phyloP scores from a whole-genome alignment of 1,140 invertebrate species.

The Rhynchophorus ferrugineus region DNA sequence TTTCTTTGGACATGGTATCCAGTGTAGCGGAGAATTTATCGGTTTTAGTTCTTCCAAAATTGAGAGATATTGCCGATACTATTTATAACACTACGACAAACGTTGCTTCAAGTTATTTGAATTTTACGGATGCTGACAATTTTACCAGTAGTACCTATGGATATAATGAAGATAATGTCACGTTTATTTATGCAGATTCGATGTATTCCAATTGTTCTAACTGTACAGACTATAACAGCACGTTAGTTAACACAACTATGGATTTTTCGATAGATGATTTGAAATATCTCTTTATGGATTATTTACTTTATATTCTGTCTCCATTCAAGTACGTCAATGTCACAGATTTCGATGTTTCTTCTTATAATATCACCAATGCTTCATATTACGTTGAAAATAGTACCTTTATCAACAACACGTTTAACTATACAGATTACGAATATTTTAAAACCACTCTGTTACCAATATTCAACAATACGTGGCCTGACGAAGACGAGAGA shows the following conservation, averaged over 20 bases:
- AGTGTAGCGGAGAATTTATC: conserved; percentile 4
- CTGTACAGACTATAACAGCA: too few species aligned
- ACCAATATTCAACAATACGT: conserved; percentile 12
- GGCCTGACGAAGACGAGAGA: conserved; percentile 6
- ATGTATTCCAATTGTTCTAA: too few species aligned
- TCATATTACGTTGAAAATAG: background rate
- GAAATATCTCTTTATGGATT: conserved; percentile 20
- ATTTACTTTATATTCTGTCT: conserved; percentile 24
- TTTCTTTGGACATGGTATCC: conserved; percentile 11
- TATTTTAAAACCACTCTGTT: conserved; percentile 16
- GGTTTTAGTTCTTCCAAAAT: background rate
- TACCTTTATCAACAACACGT: background rate
- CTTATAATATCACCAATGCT: background rate
- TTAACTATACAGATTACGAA: conserved; percentile 6
- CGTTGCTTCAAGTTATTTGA: background rate
- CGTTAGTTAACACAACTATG: too few species aligned
- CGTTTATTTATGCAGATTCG: conserved; percentile 1
- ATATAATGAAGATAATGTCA: background rate
- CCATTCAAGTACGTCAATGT: conserved; percentile 4
- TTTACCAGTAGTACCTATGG: background rate
- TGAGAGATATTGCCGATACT: background rate
- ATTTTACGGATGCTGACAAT: background rate
- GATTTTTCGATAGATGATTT: conserved; percentile 18
- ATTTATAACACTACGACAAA: background rate
- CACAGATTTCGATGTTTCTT: background rate